These are phyloP conservation scores for Proctacanthus coquilletti DNA, from an alignment of 1,140 invertebrate genomes.

Conservation along the genomic window DNA sequence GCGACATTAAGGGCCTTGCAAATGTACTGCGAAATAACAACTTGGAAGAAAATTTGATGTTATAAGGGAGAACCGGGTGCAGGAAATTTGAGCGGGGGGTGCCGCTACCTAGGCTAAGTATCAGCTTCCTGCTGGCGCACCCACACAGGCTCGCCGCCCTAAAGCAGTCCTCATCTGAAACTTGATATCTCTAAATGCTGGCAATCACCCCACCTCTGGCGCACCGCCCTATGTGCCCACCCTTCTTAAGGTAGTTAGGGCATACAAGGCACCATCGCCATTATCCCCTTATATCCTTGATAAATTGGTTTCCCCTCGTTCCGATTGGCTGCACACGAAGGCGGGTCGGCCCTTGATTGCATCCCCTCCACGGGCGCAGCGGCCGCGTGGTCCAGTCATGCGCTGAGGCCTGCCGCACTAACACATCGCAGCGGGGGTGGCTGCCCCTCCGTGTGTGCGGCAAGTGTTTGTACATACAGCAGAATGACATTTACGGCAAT, in stretches of 20 bases:
- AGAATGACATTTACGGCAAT: conserved; percentile 32
- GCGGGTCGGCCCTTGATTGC: too few relatives aligned
- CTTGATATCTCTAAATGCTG: background rate
- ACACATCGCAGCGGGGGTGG: too few relatives aligned
- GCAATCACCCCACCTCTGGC: background rate
- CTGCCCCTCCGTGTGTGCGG: too few relatives aligned
- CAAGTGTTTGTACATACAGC: too few relatives aligned
- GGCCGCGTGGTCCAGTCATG: too few relatives aligned
- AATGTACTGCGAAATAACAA: background rate
- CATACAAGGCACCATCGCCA: background rate
- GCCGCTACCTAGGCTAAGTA: too few relatives aligned
- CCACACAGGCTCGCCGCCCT: too few relatives aligned
- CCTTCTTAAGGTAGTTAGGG: background rate
- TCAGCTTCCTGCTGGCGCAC: too few relatives aligned
- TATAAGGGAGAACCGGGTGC: background rate
- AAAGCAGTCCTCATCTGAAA: background rate
- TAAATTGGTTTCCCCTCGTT: conserved; percentile 5
- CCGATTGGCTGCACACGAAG: conserved; percentile 5
- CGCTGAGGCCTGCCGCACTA: too few relatives aligned
- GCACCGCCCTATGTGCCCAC: background rate
- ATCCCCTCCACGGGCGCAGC: too few relatives aligned
- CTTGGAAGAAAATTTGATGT: background rate
- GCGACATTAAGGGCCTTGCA: background rate
- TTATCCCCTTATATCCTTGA: conserved; percentile 1
- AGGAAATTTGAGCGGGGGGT: too few relatives aligned